Percentiles rank a stretch among this genome's conserved stretches.
These are phyloP conservation scores for Pachydiplax longipennis DNA, from an alignment of 2,888 invertebrate species.

Conservation along the genomic window DNA sequence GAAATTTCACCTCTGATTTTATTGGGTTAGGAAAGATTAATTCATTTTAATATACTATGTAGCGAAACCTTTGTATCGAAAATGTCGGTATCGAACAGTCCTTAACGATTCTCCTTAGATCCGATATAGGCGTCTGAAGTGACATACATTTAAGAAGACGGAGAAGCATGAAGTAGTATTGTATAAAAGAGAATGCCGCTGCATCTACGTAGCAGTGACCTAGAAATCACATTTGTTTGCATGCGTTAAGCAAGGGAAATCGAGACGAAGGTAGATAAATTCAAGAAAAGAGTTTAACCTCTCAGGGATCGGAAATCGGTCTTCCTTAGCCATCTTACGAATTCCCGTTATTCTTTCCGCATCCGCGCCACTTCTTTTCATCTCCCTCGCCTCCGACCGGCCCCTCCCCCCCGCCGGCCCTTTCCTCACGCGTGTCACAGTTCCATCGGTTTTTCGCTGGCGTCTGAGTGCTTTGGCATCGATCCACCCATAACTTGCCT, in stretches of 20 bases:
- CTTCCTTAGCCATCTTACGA: too few species aligned
- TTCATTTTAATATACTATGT: too few species aligned
- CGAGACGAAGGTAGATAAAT: too few species aligned
- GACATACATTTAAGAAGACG: neutral
- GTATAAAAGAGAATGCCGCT: neutral
- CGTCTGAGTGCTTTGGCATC: slow-evolving; percentile 30
- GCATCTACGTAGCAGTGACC: neutral
- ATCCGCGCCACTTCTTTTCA: neutral
- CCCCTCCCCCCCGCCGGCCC: neutral
- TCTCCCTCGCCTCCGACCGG: neutral
- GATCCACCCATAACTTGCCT: slow-evolving; percentile 23
- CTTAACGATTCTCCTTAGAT: too few species aligned
- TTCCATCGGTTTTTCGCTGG: slow-evolving; percentile 1
- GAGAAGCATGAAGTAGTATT: neutral
- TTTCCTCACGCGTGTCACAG: neutral
- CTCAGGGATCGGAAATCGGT: too few species aligned
- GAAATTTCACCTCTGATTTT: too few species aligned
- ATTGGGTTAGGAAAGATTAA: too few species aligned
- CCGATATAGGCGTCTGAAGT: neutral
- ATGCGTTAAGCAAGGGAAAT: neutral
- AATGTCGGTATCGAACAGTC: too few species aligned
- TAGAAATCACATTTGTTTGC: neutral
- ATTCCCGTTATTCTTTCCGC: too few species aligned
- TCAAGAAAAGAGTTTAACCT: too few species aligned
- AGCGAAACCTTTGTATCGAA: too few species aligned